These are phyloP conservation scores for Laticauda laticaudata DNA, from an alignment of 2,113 vertebrate species.

Conservation along the genomic window DNA sequence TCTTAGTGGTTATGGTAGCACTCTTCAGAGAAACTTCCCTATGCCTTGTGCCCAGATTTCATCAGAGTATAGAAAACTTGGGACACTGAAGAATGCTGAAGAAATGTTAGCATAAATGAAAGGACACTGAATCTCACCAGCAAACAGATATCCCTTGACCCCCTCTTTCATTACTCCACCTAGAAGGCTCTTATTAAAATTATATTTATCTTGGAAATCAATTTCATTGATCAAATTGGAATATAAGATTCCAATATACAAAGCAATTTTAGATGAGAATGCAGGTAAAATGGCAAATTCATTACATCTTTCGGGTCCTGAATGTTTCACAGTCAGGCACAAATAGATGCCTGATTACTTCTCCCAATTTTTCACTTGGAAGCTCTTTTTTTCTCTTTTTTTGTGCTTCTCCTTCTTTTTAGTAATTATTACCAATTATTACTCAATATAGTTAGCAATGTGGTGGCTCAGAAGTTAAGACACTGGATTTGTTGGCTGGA, in stretches of 20 bases:
- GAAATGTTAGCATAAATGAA: background rate
- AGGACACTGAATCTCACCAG: background rate
- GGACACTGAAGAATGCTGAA: background rate
- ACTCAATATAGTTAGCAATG: background rate
- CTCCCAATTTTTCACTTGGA: background rate
- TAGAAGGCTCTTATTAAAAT: background rate
- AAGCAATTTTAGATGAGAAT: background rate
- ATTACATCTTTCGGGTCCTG: background rate
- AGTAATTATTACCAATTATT: background rate
- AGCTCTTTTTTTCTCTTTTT: background rate
- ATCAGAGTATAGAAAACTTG: background rate
- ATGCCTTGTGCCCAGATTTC: background rate
- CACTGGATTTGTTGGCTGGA: no score
- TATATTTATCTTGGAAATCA: background rate
- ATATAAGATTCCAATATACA: background rate
- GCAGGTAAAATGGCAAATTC: background rate
- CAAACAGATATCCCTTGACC: background rate
- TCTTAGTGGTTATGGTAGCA: background rate
- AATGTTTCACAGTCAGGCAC: background rate
- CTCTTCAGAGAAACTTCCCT: background rate
- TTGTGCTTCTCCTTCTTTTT: background rate
- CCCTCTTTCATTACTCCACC: background rate
- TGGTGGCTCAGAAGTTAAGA: no score
- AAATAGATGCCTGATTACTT: background rate
- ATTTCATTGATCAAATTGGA: background rate